phyloP scores from a whole-genome alignment of 35 echinoderm and acorn worm species.

The Chiridota heheva region DNA sequence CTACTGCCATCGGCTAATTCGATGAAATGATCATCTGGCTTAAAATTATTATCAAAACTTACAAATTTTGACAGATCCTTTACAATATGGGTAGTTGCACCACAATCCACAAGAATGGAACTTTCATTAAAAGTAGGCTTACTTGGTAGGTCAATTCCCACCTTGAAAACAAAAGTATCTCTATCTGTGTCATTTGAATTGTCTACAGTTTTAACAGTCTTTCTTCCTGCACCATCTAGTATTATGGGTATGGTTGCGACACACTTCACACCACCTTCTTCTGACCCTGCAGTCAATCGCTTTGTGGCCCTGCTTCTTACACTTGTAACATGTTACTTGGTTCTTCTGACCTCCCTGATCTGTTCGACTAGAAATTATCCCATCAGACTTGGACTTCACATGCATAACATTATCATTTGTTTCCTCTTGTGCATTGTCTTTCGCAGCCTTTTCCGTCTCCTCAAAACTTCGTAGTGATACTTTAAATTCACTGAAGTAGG shows the following conservation, averaged over 20 bases:
- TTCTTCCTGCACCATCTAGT: slow-evolving; percentile 43
- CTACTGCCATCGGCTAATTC: slow-evolving; percentile 33
- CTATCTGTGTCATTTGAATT: neutral
- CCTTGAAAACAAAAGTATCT: slow-evolving; percentile 22
- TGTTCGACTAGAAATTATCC: too few relatives aligned
- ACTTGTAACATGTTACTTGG: slow-evolving; percentile 5
- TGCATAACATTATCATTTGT: neutral
- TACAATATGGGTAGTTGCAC: slow-evolving; percentile 13
- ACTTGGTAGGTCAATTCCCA: neutral
- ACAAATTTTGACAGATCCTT: slow-evolving; percentile 23
- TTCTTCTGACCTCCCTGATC: neutral
- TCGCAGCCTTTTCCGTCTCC: slow-evolving; percentile 17
- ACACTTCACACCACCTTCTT: slow-evolving; percentile 40
- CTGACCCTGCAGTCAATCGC: slow-evolving; percentile 9
- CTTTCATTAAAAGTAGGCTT: neutral
- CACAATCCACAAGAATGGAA: slow-evolving; percentile 23
- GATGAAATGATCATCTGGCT: slow-evolving; percentile 23
- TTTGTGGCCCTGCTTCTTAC: slow-evolving; percentile 22
- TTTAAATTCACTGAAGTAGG: slow-evolving; percentile 33
- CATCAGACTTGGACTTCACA: neutral
- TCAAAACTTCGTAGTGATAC: slow-evolving; percentile 9
- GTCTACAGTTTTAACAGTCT: neutral
- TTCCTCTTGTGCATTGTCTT: too few relatives aligned
- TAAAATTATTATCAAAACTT: slow-evolving; percentile 28
- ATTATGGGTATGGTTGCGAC: slow-evolving; percentile 11